Base-by-base conservation (phyloP, 1,140 invertebrate species). In the Acromyrmex echinatior region DNA sequence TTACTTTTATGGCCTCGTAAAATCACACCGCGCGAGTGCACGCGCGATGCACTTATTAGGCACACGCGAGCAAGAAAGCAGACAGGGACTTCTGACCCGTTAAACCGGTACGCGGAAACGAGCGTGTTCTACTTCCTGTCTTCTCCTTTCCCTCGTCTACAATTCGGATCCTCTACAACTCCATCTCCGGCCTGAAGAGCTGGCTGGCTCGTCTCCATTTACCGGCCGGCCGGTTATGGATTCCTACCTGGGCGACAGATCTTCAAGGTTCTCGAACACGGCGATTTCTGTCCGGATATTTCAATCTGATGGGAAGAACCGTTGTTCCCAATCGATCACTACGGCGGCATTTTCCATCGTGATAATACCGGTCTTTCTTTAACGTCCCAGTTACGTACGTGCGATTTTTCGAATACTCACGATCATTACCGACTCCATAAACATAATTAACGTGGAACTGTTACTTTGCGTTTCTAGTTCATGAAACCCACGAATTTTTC, bases 21-120 rank as follows among this genome's bases (percentile, higher is more conserved):
- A 76, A 84, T 84, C 56, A 70, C 74, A 9, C 74, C 58, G 74
- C 10, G 51, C 25, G 25, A 63, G 28, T 21, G 58, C 18, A 18
- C 71, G 71, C 63, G 10, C 65, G 51, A 51, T 73, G 70, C 80
- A 76, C 80, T 84, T 84, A 84, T 84, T 84, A 84, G 80, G 76
- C 39, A 84, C 80, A 63, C 58, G 80, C 80, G 80, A 84, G 45
- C 80, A 28, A 62, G 80, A 74, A 74, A 82, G 53, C 68, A 12
- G 31, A 7, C 21, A 25, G 39, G 80, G n/a, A 62, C 28, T 84
- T 76, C 70, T 84, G 80, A 84, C 80, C 80, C 70, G 80, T 84
- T 84, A 76, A 84, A 84, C 80, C 80, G 80, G 80, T 84, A 84
- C 70, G 9, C 71, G 80, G 80, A 84, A 74, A 84, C 58, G 56